Evolutionary conservation across 2,888 invertebrate genomes (phyloP).

Genomic region (Euphydryas editha): DNA sequence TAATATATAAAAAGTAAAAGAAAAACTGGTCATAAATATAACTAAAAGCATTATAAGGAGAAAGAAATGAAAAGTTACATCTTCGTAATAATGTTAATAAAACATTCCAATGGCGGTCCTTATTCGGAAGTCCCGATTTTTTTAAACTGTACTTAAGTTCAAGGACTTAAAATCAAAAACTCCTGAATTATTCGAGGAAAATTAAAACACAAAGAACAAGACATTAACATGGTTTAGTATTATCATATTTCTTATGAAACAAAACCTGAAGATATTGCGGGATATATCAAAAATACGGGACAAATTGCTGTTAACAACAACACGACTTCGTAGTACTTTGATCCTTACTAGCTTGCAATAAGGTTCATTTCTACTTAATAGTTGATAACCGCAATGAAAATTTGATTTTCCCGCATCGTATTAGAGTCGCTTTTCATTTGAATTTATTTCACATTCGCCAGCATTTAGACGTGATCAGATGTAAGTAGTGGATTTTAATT

Average conservation of each 20-base stretch:
- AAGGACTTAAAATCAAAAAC: background rate
- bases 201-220: conserved; percentile 3
- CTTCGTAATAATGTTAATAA: background rate
- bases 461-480: background rate
- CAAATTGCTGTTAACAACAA: conserved; percentile 27
- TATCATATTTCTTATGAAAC: conserved; percentile 18
- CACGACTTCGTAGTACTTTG: background rate
- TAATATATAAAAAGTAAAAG: too few relatives aligned
- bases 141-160: background rate
- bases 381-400: background rate
- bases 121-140: background rate
- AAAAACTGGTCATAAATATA: background rate
- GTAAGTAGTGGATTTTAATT: background rate
- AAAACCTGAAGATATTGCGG: conserved; percentile 19
- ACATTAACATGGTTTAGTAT: conserved; percentile 12
- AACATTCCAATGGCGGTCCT: background rate
- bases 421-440: conserved; percentile 28
- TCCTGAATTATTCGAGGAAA: background rate
- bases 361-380: conserved; percentile 12
- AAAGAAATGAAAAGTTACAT: background rate
- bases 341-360: background rate
- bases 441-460: background rate
- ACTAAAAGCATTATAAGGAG: background rate
- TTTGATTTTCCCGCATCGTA: conserved; percentile 11
- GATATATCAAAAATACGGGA: conserved; percentile 25